Conservation (phyloP, 1,140 invertebrate species). For the Diachasmimorpha longicaudata region DNA sequence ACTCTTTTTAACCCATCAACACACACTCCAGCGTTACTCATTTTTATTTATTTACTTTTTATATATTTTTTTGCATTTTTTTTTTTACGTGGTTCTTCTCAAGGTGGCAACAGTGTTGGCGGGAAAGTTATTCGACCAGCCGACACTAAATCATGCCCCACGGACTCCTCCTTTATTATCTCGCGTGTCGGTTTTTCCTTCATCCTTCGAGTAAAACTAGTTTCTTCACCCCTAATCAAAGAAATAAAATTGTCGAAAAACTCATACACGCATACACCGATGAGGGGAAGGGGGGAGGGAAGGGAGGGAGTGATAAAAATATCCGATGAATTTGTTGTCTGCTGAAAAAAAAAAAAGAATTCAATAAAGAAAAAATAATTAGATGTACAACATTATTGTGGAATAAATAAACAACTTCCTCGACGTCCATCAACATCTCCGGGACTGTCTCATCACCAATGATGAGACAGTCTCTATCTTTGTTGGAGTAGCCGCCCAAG, state of each 20-base stretch:
- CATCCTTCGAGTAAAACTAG: not conserved
- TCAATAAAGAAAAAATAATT: not conserved
- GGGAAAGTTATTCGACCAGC: constrained; percentile 54
- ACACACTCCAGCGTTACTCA: not conserved
- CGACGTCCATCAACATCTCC: not conserved
- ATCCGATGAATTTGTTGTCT: not conserved
- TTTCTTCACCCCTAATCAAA: constrained; percentile 2
- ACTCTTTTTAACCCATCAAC: not conserved
- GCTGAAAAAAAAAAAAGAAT: not conserved
- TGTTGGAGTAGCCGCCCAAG: constrained; percentile 22
- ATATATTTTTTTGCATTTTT: not conserved
- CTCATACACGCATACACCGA: not conserved
- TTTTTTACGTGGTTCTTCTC: constrained; percentile 20
- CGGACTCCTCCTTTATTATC: constrained; percentile 56
- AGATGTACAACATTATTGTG: not conserved
- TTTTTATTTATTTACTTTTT: not conserved
- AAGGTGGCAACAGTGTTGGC: constrained; percentile 57
- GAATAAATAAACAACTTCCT: not conserved
- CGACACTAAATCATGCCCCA: constrained; percentile 55
- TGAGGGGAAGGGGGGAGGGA: too few relatives aligned
- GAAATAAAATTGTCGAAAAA: not conserved
- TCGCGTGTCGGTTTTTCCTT: constrained; percentile 36
- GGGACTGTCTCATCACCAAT: too few relatives aligned
- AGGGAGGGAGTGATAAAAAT: too few relatives aligned
- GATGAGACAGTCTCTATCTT: not conserved